Percentiles rank a stretch among this genome's conserved stretches.
phyloP scores from a whole-genome alignment of 1,140 invertebrate genomes.

The Pseudomyrmex concolor region DNA sequence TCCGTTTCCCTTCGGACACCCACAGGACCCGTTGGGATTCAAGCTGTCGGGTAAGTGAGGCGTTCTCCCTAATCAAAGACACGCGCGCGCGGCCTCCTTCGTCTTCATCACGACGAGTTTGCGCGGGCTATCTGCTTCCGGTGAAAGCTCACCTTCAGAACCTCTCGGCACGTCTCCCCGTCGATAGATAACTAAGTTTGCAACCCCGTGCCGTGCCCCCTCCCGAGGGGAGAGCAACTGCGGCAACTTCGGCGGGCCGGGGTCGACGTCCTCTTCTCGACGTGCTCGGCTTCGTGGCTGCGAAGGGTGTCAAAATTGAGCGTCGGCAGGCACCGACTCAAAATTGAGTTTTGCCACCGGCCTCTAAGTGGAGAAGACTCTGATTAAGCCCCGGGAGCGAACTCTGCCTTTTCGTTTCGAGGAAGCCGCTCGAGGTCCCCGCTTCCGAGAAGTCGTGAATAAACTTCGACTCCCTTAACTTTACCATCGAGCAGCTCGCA shows the following conservation, averaged over 20 bases:
- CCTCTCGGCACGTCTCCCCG: conserved; percentile 61
- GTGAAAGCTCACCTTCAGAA: conserved; percentile 51
- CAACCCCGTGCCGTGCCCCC: conserved; percentile 59
- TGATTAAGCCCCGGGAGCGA: conserved; percentile 80
- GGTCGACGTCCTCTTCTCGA: conserved; percentile 56
- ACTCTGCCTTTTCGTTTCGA: conserved; percentile 76
- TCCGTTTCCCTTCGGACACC: conserved; percentile 91
- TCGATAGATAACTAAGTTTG: conserved; percentile 82
- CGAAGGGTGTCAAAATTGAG: conserved; percentile 84
- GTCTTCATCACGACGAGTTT: conserved; percentile 51
- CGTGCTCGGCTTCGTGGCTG: conserved; percentile 75
- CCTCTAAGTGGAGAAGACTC: conserved; percentile 81
- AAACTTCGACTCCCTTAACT: conserved; percentile 46
- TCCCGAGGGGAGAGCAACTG: conserved; percentile 34
- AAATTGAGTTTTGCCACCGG: conserved; percentile 84
- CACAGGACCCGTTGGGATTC: conserved; percentile 92
- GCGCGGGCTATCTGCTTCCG: conserved; percentile 41
- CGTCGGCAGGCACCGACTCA: conserved; percentile 79
- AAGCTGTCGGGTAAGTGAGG: conserved; percentile 91
- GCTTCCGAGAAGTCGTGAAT: conserved; percentile 26
- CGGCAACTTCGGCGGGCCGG: conserved; percentile 48
- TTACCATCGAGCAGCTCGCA: conserved; percentile 8
- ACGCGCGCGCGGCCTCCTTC: conserved; percentile 23
- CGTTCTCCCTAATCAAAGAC: conserved; percentile 59
- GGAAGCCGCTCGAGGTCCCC: conserved; percentile 30